Base-by-base conservation (phyloP, 2,797 vertebrate species). In the Sphenopsis melanotis region DNA sequence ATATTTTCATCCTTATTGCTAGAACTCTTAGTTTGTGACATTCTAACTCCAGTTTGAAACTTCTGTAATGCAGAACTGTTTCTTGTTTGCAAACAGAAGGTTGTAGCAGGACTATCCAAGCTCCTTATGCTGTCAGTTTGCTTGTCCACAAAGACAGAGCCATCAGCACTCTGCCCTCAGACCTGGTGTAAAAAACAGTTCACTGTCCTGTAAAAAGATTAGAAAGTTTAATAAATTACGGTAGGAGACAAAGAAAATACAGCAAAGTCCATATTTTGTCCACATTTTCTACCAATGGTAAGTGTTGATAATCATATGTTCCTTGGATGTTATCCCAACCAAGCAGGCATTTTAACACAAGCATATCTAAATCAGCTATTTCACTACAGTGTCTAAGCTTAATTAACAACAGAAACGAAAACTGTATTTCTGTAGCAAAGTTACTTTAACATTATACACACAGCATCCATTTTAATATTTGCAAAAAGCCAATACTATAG, bases 91-190 rank as follows among this genome's bases (percentile, higher is more conserved):
- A 49, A 15, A 6, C 11, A 24, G 2, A 64, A n/a, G 5, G 36
- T 42, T 75, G 0, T 9, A 6, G 32, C 10, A n/a, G 64, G 30
- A 20, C n/a, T 24, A 0, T 56, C 13, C 17, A 3, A n/a, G 12
- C 11, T 34, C 59, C 42, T 44, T 1, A 0, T 1, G 12, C 17
- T 55, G n/a, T 47, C 30, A 15, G 8, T 46, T 26, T 42, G 34
- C 15, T 39, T 64, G 34, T 17, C 55, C 41, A n/a, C 60, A 36
- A 11, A 18, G 24, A 59, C 36, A 59, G 44, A 42, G 29, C 60
- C 22, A 24, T 34, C 42, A 36, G 34, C 20, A 3, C 46, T 26
- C 30, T 55, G n/a, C 29, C 10, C 63, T 66, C 29, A n/a, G 10
- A 56, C 8, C 8, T 55, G 36, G 3, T 30, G 71, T 1, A 16